Percentiles rank a stretch among this genome's conserved stretches.
Evolutionary conservation across 2,888 invertebrate genomes (phyloP).

Genomic region (Pterobdella sp.): DNA sequence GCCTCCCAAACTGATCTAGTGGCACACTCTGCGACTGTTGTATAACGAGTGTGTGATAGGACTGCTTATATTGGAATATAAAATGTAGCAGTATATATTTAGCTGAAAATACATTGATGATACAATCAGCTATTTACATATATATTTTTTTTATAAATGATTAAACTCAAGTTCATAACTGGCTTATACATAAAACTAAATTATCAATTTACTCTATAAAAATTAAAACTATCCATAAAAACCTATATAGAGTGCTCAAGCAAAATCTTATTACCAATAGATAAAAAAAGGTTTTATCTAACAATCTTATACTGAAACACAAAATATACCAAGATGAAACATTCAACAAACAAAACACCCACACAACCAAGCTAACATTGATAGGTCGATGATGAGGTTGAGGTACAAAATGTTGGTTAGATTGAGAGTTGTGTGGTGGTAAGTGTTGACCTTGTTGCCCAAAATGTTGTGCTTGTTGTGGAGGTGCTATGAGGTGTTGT

Average conservation of each 20-base stretch:
- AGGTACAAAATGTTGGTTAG: neutral
- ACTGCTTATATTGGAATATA: too few species aligned
- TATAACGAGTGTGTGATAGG: neutral
- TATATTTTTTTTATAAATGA: too few species aligned
- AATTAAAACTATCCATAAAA: neutral
- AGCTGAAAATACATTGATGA: too few species aligned
- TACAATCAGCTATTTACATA: too few species aligned
- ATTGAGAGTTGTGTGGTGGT: neutral
- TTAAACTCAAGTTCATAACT: too few species aligned
- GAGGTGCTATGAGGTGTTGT: neutral
- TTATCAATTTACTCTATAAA: neutral
- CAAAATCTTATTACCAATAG: neutral
- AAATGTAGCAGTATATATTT: too few species aligned
- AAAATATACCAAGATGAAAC: too few species aligned
- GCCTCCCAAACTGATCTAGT: slow-evolving; percentile 14
- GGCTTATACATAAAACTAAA: too few species aligned
- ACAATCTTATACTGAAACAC: too few species aligned
- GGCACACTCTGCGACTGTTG: neutral
- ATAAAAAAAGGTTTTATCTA: neutral
- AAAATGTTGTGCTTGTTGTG: slow-evolving; percentile 6
- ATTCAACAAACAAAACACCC: too few species aligned
- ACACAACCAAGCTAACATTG: neutral
- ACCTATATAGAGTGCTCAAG: too few species aligned
- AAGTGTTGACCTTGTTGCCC: neutral
- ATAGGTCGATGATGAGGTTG: neutral